Conservation (phyloP, 2,888 invertebrate species). For the Lochmaea crataegi region DNA sequence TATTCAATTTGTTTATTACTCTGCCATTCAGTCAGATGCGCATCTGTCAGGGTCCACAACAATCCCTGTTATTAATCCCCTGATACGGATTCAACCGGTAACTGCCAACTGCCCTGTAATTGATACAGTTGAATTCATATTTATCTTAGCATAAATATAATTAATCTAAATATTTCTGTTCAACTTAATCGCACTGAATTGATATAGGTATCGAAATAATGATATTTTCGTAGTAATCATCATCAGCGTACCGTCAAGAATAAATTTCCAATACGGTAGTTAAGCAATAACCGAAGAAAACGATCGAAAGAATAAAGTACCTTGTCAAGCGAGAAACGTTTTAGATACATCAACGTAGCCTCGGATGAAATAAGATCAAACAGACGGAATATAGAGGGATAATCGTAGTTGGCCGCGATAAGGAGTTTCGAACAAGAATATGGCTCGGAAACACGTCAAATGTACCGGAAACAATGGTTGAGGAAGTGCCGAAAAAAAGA, state of each 20-base stretch:
- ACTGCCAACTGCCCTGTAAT: constrained; percentile 37
- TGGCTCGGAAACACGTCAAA: constrained; percentile 64
- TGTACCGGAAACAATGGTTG: constrained; percentile 65
- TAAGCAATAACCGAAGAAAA: constrained; percentile 29
- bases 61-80: constrained; percentile 42
- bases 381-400: constrained; percentile 55
- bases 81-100: constrained; percentile 34
- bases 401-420: constrained; percentile 62
- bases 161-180: too few relatives aligned
- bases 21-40: constrained; percentile 34
- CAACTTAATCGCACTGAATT: background rate
- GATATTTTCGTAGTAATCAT: constrained; percentile 7
- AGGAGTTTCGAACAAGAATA: constrained; percentile 61
- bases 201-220: background rate
- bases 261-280: constrained; percentile 23
- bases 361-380: constrained; percentile 52
- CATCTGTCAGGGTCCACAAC: constrained; percentile 41
- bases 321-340: constrained; percentile 39
- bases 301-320: constrained; percentile 39
- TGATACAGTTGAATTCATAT: constrained; percentile 34
- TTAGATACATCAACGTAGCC: constrained; percentile 39
- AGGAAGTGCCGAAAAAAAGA: constrained; percentile 57
- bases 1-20: constrained; percentile 45
- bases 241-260: constrained; percentile 5
- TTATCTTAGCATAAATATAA: too few relatives aligned